Base-by-base conservation (phyloP, 2,888 invertebrate species). In the Dysmachus trigonus region DNA sequence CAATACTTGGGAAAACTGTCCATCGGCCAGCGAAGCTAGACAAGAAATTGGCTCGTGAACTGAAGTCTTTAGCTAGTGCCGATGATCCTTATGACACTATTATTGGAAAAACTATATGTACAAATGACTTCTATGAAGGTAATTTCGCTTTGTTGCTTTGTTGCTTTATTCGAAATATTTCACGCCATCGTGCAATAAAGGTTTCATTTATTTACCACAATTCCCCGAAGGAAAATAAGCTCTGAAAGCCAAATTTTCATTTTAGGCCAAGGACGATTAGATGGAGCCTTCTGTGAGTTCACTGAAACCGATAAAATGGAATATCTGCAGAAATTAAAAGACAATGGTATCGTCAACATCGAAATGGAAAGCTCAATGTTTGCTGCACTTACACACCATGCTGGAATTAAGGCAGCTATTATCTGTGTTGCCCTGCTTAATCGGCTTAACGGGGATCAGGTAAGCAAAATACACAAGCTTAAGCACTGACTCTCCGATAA, bases 41-140 rank as follows among this genome's bases (percentile, higher is more conserved):
- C 91, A 94, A 94, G 89, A 94, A 95, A 86, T 92, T 99, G 89
- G 95, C 95, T 18, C 94, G 95, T 47, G 98, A 98, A 90, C 92
- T 99, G 82, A 95, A 95, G 90, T 94, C 94, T 0, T 92, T 98
- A 87, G 94, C 96, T 0, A 95, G 95, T 89, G 92, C 91, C 83
- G 95, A 96, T 89, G 96, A 97, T 90, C 97, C 97, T 0, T 98
- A 97, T 91, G 96, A 97, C 85, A 97, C 97, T 0, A 94, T 97
- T 53, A 94, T 94, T 81, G 99, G 99, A 76, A 97, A 96, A 91
- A 99, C 99, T 0, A 95, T 99, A 95, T 98, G 99, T 93, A 97
- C 99, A 10, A 96, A 97, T 90, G 99, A 99, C 92, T 99, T 99
- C 91, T 99, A 99, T 92, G 99, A 99, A 94, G 98, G 97, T 96